These are phyloP conservation scores for Gallinago nigripennis DNA, from an alignment of 2,797 vertebrate genomes.

Conservation along the genomic window DNA sequence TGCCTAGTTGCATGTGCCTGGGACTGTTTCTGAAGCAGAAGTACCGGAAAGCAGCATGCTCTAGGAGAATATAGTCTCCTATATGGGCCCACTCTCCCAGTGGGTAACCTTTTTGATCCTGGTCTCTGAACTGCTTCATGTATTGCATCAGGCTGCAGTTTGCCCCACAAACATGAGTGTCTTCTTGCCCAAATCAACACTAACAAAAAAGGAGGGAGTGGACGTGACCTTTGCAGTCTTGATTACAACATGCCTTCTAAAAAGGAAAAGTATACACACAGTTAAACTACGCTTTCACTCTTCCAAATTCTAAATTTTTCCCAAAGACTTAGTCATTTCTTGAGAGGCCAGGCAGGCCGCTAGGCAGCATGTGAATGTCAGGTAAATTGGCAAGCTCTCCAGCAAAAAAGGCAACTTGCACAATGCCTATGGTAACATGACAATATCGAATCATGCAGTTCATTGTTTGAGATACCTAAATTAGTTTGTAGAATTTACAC, in stretches of 20 bases:
- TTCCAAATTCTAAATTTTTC: neutral
- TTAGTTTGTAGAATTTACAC: slow-evolving; percentile 11
- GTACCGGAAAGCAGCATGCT: neutral
- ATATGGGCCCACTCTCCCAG: neutral
- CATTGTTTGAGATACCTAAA: slow-evolving; percentile 34
- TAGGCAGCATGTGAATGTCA: neutral
- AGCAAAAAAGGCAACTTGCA: neutral
- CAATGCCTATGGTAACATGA: neutral
- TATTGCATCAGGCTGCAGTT: neutral
- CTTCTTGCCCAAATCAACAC: neutral
- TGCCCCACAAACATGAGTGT: neutral
- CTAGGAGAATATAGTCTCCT: neutral
- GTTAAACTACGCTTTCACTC: neutral
- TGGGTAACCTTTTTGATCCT: neutral
- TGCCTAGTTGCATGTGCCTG: neutral
- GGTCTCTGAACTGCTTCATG: neutral
- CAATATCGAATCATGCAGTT: neutral
- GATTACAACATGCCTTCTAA: neutral
- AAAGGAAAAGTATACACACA: neutral
- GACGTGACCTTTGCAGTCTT: neutral
- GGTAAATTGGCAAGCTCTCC: neutral
- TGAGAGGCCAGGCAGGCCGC: neutral
- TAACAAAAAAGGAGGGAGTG: neutral
- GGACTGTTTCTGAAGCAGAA: neutral
- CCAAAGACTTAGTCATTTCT: neutral